Conservation (phyloP, 2,113 vertebrate genomes). For the Uria aalge region DNA sequence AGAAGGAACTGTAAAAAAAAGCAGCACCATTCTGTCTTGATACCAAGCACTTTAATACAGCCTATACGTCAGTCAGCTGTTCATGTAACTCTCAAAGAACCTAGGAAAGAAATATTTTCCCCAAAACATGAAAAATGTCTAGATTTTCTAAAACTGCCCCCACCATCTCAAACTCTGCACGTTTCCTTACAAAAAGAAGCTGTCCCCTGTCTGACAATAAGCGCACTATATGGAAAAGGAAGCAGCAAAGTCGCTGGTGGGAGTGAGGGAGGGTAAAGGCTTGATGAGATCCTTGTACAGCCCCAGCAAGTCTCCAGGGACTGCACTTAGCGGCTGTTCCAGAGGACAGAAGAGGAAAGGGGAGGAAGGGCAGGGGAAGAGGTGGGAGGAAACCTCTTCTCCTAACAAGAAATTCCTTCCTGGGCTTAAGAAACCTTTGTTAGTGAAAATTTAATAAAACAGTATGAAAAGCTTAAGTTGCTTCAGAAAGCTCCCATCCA, state of each 20-base stretch:
- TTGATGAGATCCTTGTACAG: neutral
- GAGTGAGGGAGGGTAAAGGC: neutral
- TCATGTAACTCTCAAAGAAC: neutral
- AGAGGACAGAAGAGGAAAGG: constrained; percentile 11
- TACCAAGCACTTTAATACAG: neutral
- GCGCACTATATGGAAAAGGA: neutral
- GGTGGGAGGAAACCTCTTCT: constrained; percentile 20
- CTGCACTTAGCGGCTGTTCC: neutral
- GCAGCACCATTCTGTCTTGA: neutral
- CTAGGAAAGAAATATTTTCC: neutral
- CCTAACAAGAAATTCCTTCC: constrained; percentile 15
- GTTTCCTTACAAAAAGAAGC: neutral
- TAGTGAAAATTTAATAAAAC: neutral
- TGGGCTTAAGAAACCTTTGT: constrained; percentile 4
- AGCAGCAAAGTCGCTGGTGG: neutral
- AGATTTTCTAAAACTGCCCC: neutral
- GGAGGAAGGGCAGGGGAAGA: constrained; percentile 18
- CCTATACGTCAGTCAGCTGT: neutral
- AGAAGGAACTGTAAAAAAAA: neutral
- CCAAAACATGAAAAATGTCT: neutral
- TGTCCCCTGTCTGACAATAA: neutral
- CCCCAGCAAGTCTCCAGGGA: neutral
- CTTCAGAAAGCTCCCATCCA: neutral
- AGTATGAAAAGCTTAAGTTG: neutral
- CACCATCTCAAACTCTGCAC: neutral